phyloP scores from a whole-genome alignment of 64 coral and sea anemone species.

The Hydrozoanthus tunicans region DNA sequence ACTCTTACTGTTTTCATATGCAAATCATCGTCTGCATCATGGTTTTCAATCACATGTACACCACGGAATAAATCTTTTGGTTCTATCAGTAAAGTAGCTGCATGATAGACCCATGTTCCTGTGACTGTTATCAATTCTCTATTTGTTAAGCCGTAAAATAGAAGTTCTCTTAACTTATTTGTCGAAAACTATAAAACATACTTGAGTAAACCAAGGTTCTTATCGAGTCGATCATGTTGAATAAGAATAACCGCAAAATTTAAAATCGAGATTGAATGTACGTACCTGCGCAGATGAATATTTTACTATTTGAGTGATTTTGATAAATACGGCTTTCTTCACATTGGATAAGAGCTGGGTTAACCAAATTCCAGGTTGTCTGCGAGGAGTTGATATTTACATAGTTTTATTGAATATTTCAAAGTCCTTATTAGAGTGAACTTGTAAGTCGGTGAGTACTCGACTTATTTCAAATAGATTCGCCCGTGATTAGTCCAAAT shows the following conservation, averaged over 20 bases:
- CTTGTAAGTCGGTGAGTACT: neutral
- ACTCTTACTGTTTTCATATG: neutral
- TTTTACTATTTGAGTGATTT: constrained; percentile 2
- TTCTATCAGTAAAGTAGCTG: too few species aligned
- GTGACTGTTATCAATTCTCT: neutral
- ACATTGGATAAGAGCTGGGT: neutral
- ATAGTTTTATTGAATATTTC: neutral
- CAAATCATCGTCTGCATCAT: neutral
- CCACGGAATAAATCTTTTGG: neutral
- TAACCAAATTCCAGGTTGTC: neutral
- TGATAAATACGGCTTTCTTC: constrained; percentile 17
- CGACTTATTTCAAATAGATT: constrained; percentile 14
- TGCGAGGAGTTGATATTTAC: neutral
- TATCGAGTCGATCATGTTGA: constrained; percentile 1
- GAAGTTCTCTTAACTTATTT: constrained; percentile 23
- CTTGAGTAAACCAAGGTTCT: constrained; percentile 2
- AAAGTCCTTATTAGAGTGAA: neutral
- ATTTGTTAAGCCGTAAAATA: constrained; percentile 13
- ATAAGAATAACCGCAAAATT: constrained; percentile 18
- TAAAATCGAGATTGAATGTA: constrained; percentile 7
- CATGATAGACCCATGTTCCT: neutral
- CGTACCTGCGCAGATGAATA: constrained; percentile 25
- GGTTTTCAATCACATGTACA: neutral
- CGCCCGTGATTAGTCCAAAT: constrained; percentile 4
- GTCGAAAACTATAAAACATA: neutral